Base-by-base conservation (phyloP, 2,797 vertebrate genomes). In the Coregonus sp. region DNA sequence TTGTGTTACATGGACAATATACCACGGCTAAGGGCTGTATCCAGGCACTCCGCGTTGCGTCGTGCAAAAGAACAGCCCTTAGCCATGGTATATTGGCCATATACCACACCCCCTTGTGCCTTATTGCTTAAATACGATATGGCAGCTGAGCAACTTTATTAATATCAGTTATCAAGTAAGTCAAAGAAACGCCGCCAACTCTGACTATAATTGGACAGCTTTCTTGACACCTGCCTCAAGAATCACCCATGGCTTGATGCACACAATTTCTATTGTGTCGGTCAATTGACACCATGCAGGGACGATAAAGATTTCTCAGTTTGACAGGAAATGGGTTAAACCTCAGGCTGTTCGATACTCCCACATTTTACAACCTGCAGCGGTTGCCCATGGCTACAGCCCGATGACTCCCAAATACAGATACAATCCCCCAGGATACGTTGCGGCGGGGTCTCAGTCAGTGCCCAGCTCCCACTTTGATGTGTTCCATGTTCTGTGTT, bases 251-350 rank as follows among this genome's bases (percentile, higher is more conserved):
- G 18, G 7, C 56, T n/a, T 18, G 56, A 59, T 59, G 56, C 56
- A 59, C 16, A 59, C 18, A 1, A 47, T 47, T 47, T 47, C 0
- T 47, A 9, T 12, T 47, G 11, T 47, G 40, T 47, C 9, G 40
- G 4, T 66, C 69, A 29, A 56, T 78, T 77, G 50, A 73, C 76
- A 52, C 75, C 65, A 77, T 20, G 56, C 66, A 73, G 54, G 74
- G 72, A 67, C 18, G 9, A 71, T 72, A 74, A 72, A 56, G 20
- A 75, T 75, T 40, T 80, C 7, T 63, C 40, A 69, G 63, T 74
- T 54, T 51, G 75, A 56, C 7, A 74, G 33, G 67, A 80, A 29
- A 6, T 25, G 12, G 72, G 51, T 52, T 16, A 35, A 78, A 72
- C 37, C 73, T 54, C 18, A 5, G n/a, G 54, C 50, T 73, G 59